Percentiles rank a stretch among this genome's conserved stretches.
Conservation (phyloP, 2,888 invertebrate genomes). For the Drosophila engyochracea region DNA sequence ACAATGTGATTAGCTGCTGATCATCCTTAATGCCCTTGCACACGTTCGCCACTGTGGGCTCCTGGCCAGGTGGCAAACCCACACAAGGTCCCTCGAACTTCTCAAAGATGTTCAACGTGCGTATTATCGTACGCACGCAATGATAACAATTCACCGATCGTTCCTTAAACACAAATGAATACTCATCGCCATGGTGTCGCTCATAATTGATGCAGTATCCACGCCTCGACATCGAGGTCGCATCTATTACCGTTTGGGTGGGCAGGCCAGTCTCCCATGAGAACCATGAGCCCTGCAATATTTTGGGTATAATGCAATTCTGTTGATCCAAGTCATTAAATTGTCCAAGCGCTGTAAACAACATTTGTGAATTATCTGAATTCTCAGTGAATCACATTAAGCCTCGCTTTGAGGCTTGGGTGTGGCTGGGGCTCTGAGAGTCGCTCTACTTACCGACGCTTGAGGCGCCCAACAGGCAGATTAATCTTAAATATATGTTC, state of each 20-base stretch:
- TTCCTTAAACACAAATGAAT: conserved; percentile 92
- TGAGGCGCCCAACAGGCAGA: conserved; percentile 48
- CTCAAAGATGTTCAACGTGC: conserved; percentile 95
- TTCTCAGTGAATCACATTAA: conserved; percentile 60
- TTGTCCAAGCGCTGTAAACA: conserved; percentile 51
- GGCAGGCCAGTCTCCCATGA: conserved; percentile 94
- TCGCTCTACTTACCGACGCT: conserved; percentile 52
- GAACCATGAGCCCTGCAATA: conserved; percentile 95
- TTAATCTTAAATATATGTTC: conserved; percentile 37
- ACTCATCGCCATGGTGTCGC: conserved; percentile 91
- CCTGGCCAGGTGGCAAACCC: conserved; percentile 88
- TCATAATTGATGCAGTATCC: conserved; percentile 91
- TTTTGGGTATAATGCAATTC: conserved; percentile 91
- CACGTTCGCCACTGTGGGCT: conserved; percentile 91
- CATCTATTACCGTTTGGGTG: conserved; percentile 93
- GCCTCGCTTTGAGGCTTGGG: conserved; percentile 53
- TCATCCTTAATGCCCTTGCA: conserved; percentile 91
- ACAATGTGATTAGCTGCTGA: conserved; percentile 93
- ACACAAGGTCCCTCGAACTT: conserved; percentile 95
- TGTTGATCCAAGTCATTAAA: conserved; percentile 71
- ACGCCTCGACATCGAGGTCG: conserved; percentile 90
- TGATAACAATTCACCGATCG: conserved; percentile 89
- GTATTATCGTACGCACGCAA: conserved; percentile 93
- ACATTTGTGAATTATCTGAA: neutral
- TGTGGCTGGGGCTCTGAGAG: conserved; percentile 59